Evolutionary conservation across 2,797 vertebrate species (phyloP).

Genomic region (Sebastes paucispinis): DNA sequence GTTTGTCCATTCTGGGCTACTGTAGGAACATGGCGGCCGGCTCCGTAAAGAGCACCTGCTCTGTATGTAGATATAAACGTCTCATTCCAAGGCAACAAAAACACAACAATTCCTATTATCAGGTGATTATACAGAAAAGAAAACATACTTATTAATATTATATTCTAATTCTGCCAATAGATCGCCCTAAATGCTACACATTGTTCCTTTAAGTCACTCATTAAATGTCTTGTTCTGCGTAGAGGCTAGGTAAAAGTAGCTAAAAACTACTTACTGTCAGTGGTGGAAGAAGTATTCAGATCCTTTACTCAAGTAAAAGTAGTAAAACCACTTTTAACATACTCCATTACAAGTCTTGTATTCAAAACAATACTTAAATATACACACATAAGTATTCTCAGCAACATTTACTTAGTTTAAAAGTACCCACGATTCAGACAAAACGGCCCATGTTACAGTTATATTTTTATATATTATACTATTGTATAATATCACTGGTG

Average conservation of each 20-base stretch:
- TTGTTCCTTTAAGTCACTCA: rapidly evolving
- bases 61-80: no score
- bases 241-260: no score
- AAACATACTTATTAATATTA: no score
- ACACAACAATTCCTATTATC: no score
- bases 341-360: not conserved
- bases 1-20: no score
- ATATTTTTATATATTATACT: not conserved
- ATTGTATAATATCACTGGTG: not conserved
- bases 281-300: not conserved
- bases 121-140: rapidly evolving
- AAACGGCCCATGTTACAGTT: not conserved
- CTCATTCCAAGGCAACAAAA: not conserved
- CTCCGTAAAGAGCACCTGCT: no score
- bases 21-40: no score
- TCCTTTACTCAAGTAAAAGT: not conserved
- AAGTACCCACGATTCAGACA: not conserved
- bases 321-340: not conserved
- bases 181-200: rapidly evolving
- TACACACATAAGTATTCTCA: not conserved
- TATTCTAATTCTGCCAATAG: no score
- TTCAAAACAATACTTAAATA: not conserved
- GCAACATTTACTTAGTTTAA: not conserved
- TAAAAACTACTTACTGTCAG: not conserved
- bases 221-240: not conserved